Evolutionary conservation across 2,888 invertebrate species (phyloP).

Genomic region (Gymnoscelis rufifasciata): DNA sequence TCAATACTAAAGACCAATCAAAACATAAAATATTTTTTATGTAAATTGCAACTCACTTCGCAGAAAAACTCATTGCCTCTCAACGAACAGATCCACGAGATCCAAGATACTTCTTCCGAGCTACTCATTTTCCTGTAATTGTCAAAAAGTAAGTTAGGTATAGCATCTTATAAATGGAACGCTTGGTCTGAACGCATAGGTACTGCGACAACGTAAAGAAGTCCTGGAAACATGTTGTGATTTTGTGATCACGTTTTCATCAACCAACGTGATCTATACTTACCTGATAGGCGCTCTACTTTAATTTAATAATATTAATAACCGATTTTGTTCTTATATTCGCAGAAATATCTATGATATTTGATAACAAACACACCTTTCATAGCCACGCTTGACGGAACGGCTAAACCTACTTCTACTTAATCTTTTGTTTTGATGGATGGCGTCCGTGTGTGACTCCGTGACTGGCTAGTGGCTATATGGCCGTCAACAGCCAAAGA

Average conservation of each 20-base stretch:
- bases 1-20: slow-evolving; percentile 31
- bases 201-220: slow-evolving; percentile 45
- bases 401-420: too few species aligned
- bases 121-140: slow-evolving; percentile 96
- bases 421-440: too few species aligned
- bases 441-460: too few species aligned
- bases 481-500: too few species aligned
- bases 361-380: slow-evolving; percentile 81
- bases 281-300: slow-evolving; percentile 29
- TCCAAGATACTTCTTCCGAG: slow-evolving; percentile 99
- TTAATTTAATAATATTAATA: slow-evolving; percentile 31
- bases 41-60: slow-evolving; percentile 83
- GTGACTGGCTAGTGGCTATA: too few species aligned
- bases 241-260: slow-evolving; percentile 44
- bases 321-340: slow-evolving; percentile 29
- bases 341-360: slow-evolving; percentile 37
- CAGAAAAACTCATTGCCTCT: slow-evolving; percentile 99
- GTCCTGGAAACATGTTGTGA: too few species aligned
- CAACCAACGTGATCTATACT: slow-evolving; percentile 30
- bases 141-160: too few species aligned
- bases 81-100: slow-evolving; percentile 99
- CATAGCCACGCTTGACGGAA: slow-evolving; percentile 88
- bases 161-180: background rate
- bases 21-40: slow-evolving; percentile 5
- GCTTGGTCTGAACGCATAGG: slow-evolving; percentile 37